Conservation (phyloP, 2,797 vertebrate genomes). For the Chaenodraco wilsoni region DNA sequence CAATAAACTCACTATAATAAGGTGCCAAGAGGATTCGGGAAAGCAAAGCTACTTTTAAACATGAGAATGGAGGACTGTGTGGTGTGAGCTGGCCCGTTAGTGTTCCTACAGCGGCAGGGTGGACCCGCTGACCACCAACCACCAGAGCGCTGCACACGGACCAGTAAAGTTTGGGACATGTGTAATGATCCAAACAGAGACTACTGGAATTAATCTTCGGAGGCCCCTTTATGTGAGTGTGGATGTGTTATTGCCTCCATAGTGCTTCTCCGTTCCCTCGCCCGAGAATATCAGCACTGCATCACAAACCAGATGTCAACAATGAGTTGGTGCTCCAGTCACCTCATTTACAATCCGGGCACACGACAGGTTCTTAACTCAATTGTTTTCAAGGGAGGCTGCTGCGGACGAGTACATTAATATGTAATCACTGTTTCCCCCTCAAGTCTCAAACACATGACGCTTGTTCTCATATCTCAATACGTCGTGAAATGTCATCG, state of each 20-base stretch:
- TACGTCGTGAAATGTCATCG: constrained; percentile 62
- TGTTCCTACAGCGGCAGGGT: constrained; percentile 67
- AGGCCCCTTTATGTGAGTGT: constrained; percentile 54
- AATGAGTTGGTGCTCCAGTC: constrained; percentile 29
- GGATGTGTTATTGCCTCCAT: constrained; percentile 52
- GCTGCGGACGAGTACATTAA: constrained; percentile 41
- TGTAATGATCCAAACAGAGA: constrained; percentile 64
- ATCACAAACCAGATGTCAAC: constrained; percentile 42
- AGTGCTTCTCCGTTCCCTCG: constrained; percentile 18
- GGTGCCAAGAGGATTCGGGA: constrained; percentile 68
- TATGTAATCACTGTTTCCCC: constrained; percentile 56
- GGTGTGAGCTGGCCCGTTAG: constrained; percentile 64
- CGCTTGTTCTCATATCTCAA: constrained; percentile 62
- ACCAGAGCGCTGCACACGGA: constrained; percentile 51
- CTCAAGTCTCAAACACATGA: constrained; percentile 58
- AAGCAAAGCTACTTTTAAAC: constrained; percentile 74
- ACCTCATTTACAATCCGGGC: constrained; percentile 55
- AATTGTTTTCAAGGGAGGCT: constrained; percentile 50
- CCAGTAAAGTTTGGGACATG: constrained; percentile 41
- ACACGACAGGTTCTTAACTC: constrained; percentile 39
- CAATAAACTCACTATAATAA: constrained; percentile 62
- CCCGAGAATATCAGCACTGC: constrained; percentile 32
- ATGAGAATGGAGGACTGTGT: constrained; percentile 52
- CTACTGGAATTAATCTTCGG: constrained; percentile 46
- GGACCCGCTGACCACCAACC: constrained; percentile 76